Evolutionary conservation across 30 jellyfish, hydroid and myxozoan species (phyloP), one percentile per base, ranked within the genome.

Genomic region (Pseudorhiza aurosa): DNA sequence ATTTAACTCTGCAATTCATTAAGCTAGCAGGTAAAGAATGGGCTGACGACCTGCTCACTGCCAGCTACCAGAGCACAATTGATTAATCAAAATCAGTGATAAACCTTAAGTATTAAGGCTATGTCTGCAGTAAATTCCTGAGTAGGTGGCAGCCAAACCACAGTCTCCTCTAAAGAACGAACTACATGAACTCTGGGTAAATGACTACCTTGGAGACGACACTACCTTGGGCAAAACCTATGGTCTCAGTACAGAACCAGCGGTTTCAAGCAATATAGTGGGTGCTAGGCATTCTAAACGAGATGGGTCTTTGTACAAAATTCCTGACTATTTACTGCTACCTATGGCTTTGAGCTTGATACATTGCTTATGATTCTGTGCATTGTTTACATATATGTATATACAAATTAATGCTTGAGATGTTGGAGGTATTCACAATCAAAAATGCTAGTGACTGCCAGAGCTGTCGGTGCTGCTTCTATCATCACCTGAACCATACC

Each of bases 401-500:
- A 64, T 30, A 53, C 67, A 53, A 53, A 53, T 53, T 53, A 53
- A 53, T 21, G 2, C 36, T 21, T 8, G 22, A 15, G n/a, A n/a
- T n/a, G n/a, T n/a, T n/a, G n/a, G n/a, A n/a, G n/a, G n/a, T n/a
- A n/a, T n/a, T n/a, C n/a, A 18, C 29, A 35, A 40, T 31, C n/a
- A 15, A 14, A 25, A 45, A 15, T 40, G 59, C 89, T 77, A 77
- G 27, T 77, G 89, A 60, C 96, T 70, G 24, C 96, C 88, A 15
- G 90, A 71, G 72, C 96, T 74, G 22, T 83, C 88, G 0, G 94
- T 72, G 68, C 97, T 85, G 89, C 85, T 72, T 28, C 95, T 68
- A 88, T 92, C 98, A 56, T 92, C 98, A 40, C 90, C 89, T 26
- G 97, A 86, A 24, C 96, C 98, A 56, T 92, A 92, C 25, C 98